Conservation (phyloP, 2,797 vertebrate species). For the Poeciliopsis presidionis region DNA sequence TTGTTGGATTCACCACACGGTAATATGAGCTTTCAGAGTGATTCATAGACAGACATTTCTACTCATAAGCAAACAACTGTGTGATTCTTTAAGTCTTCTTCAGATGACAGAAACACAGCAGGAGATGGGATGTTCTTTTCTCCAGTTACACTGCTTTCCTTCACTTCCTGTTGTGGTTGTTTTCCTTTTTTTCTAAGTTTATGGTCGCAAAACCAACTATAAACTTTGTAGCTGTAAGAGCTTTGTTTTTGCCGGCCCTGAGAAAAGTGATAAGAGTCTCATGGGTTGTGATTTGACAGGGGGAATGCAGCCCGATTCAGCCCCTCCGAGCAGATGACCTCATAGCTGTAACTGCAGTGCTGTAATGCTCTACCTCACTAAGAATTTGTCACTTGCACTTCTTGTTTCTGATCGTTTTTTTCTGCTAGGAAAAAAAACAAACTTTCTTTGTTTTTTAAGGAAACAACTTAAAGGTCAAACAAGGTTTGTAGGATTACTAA, state of each 20-base stretch:
- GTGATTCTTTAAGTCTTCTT: constrained; percentile 58
- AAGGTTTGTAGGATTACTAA: constrained; percentile 3
- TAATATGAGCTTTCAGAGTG: constrained; percentile 70
- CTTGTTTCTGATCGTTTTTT: constrained; percentile 10
- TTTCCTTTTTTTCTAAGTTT: constrained; percentile 16
- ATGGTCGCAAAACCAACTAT: not conserved
- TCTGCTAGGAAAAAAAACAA: not conserved
- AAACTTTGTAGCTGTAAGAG: constrained; percentile 59
- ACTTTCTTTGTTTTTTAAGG: not conserved
- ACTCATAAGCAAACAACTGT: constrained; percentile 55
- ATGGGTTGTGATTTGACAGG: constrained; percentile 67
- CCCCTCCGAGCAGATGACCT: constrained; percentile 63
- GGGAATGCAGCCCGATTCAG: constrained; percentile 59
- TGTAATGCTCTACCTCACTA: constrained; percentile 19
- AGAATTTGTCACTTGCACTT: constrained; percentile 9
- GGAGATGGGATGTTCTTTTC: constrained; percentile 20
- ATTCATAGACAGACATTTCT: constrained; percentile 69
- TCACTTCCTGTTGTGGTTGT: constrained; percentile 42
- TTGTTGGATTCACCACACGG: constrained; percentile 55
- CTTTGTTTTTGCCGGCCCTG: constrained; percentile 41
- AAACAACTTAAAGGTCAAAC: constrained; percentile 1
- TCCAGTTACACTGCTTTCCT: constrained; percentile 12
- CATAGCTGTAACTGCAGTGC: constrained; percentile 42
- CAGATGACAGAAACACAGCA: constrained; percentile 47
- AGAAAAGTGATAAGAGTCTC: constrained; percentile 70